Percentiles rank a stretch among this genome's conserved stretches.
Evolutionary conservation across 2,888 invertebrate genomes (phyloP).

Genomic region (Lysandra coridon): DNA sequence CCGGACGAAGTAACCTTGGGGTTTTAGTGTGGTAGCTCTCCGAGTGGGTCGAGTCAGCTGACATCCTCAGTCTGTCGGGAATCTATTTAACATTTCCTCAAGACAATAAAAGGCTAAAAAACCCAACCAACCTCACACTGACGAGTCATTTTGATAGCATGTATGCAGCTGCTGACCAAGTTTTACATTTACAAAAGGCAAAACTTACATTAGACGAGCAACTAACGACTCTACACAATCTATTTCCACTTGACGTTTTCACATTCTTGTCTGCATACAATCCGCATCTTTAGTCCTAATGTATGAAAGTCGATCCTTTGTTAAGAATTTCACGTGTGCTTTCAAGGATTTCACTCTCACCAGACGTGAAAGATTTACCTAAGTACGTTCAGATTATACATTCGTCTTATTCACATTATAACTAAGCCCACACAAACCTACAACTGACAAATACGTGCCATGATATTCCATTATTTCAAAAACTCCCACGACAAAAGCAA

Average conservation of each 20-base stretch:
- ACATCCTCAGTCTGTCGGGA: no score
- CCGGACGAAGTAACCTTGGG: no score
- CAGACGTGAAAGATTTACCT: not conserved
- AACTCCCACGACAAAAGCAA: conserved; percentile 29
- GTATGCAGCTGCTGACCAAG: no score
- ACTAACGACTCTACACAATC: not conserved
- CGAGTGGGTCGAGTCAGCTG: no score
- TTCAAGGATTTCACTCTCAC: not conserved
- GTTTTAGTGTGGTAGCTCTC: no score
- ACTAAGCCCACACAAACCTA: conserved; percentile 2
- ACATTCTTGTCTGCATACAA: not conserved
- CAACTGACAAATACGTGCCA: conserved; percentile 1
- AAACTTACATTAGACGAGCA: not conserved
- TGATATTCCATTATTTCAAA: conserved; percentile 4
- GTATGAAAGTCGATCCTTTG: not conserved
- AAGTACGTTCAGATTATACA: not conserved
- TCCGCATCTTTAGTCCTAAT: not conserved
- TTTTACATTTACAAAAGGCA: no score
- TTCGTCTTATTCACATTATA: not conserved
- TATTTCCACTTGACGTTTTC: not conserved
- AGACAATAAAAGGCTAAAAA: no score
- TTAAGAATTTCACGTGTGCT: not conserved
- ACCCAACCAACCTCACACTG: no score
- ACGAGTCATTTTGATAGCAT: no score
- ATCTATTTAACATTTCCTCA: no score